Evolutionary conservation across 1,140 invertebrate species (phyloP).

Genomic region (Teleogryllus occipitalis): DNA sequence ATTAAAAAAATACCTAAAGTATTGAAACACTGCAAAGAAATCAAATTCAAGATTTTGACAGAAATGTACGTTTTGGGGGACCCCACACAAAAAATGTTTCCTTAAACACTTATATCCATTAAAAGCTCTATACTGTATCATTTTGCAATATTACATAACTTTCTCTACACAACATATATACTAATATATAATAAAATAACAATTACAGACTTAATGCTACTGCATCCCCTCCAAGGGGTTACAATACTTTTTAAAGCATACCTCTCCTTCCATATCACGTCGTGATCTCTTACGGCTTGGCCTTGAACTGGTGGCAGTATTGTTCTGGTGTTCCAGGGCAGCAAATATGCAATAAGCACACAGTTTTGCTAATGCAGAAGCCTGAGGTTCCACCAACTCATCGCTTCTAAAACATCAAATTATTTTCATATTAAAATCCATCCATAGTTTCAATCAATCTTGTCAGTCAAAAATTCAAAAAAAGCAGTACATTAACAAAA

Average conservation of each 20-base stretch:
- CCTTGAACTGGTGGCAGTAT: constrained; percentile 37
- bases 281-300: constrained; percentile 50
- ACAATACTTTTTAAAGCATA: neutral
- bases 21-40: no score
- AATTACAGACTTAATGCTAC: neutral
- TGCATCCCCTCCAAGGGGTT: no score
- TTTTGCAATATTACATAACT: no score
- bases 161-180: neutral
- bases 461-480: no score
- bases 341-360: constrained; percentile 70
- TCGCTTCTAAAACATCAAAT: constrained; percentile 36
- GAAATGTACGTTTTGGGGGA: no score
- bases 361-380: constrained; percentile 60
- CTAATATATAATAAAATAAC: neutral
- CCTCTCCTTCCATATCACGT: constrained; percentile 51
- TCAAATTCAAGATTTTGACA: no score
- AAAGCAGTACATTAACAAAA: no score
- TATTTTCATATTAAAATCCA: neutral
- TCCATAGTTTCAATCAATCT: no score
- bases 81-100: no score
- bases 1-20: no score
- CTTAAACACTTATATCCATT: no score
- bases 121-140: no score
- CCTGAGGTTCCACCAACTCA: constrained; percentile 67
- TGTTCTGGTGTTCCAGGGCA: constrained; percentile 53